These are phyloP conservation scores for Macrophya annulata DNA, from an alignment of 2,888 invertebrate species.

Conservation along the genomic window DNA sequence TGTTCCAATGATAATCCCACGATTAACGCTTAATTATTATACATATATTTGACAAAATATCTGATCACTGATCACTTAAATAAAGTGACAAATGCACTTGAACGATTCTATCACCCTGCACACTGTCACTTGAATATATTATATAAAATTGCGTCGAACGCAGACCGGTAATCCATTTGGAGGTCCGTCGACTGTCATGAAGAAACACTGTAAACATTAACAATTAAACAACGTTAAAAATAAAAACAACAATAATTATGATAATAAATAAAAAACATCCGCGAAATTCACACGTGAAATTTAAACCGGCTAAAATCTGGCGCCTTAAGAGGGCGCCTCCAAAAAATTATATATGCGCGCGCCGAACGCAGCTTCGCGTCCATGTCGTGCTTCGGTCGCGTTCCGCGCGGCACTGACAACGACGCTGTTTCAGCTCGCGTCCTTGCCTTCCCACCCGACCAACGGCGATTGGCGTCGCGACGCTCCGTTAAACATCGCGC, in stretches of 20 bases:
- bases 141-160: neutral
- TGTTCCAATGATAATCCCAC: neutral
- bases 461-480: constrained; percentile 42
- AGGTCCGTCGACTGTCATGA: constrained; percentile 21
- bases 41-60: neutral
- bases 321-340: neutral
- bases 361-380: neutral
- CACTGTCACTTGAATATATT: constrained; percentile 3
- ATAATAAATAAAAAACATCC: neutral
- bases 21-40: neutral
- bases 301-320: constrained; percentile 4
- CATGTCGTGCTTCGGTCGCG: constrained; percentile 65
- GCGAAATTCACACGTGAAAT: constrained; percentile 36
- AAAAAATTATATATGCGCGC: constrained; percentile 1
- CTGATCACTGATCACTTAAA: neutral
- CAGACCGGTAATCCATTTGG: constrained; percentile 50
- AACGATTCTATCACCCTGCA: neutral
- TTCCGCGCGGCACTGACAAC: constrained; percentile 74
- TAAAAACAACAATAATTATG: neutral
- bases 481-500: constrained; percentile 41
- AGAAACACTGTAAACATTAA: neutral
- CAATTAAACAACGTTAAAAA: neutral
- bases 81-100: neutral
- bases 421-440: constrained; percentile 36
- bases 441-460: constrained; percentile 50